A percentile compares a stretch with the other conserved stretches of the same genome.
These are phyloP conservation scores for Cinclus cinclus DNA, from an alignment of 2,113 vertebrate species.

Conservation along the genomic window DNA sequence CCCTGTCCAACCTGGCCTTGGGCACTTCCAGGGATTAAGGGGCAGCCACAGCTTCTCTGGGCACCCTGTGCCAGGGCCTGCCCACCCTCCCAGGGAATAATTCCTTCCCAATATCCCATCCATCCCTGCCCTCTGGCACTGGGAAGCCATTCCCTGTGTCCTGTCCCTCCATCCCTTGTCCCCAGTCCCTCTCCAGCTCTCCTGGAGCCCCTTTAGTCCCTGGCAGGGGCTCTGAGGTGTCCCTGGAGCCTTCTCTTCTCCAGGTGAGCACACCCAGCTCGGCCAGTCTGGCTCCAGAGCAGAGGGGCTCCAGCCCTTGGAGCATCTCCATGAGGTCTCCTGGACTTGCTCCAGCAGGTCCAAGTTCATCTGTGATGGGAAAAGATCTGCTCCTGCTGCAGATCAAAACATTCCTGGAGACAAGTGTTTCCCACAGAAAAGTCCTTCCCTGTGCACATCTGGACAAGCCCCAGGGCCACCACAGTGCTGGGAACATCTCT, in stretches of 20 bases:
- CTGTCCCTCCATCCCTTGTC: neutral
- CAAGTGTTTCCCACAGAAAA: fast-evolving
- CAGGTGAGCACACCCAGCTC: neutral
- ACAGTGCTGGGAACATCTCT: neutral
- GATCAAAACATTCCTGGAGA: neutral
- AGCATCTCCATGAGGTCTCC: fast-evolving
- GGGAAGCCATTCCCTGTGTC: neutral
- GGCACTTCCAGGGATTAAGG: neutral
- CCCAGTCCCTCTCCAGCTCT: neutral
- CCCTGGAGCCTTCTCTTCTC: too few species aligned
- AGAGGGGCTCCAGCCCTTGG: neutral
- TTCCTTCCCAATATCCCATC: neutral
- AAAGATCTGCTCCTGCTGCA: neutral
- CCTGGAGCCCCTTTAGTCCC: neutral
- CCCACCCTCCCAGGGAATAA: neutral
- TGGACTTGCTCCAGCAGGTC: fast-evolving
- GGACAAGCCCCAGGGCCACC: neutral
- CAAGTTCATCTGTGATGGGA: neutral
- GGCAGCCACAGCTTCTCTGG: neutral
- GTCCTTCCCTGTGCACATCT: neutral
- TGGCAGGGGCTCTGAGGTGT: too few species aligned
- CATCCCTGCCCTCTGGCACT: neutral
- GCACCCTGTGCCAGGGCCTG: neutral
- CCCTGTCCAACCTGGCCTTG: fast-evolving
- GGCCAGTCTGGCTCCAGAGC: neutral